Conservation (phyloP, 1,140 invertebrate genomes). For the Ephestia elutella region DNA sequence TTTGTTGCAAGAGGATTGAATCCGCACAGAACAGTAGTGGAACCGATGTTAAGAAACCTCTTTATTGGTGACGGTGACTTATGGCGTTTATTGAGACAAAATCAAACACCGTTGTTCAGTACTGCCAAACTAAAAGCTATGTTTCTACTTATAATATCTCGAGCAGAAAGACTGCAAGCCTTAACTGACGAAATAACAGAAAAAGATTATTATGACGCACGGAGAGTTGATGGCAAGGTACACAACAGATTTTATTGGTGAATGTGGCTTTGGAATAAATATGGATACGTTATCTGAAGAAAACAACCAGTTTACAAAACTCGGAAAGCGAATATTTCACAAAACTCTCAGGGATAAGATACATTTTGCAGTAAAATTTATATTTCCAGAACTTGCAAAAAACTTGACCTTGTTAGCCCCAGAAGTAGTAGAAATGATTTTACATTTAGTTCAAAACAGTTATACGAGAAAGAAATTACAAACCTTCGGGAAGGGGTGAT, state of each 20-base stretch:
- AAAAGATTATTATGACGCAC: too few relatives aligned
- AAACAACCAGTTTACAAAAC: too few relatives aligned
- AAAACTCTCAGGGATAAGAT: constrained; percentile 26
- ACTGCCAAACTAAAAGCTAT: too few relatives aligned
- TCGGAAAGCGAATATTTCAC: constrained; percentile 50
- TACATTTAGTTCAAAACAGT: constrained; percentile 46
- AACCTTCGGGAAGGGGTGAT: constrained; percentile 64
- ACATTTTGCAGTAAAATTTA: constrained; percentile 18
- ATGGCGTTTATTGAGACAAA: constrained; percentile 77
- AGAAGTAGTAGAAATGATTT: constrained; percentile 33
- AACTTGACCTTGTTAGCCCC: constrained; percentile 10
- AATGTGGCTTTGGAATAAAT: too few relatives aligned
- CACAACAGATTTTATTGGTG: too few relatives aligned
- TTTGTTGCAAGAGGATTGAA: constrained; percentile 71
- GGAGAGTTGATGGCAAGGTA: too few relatives aligned
- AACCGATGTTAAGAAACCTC: constrained; percentile 72
- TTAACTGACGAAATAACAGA: too few relatives aligned
- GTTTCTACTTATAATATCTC: too few relatives aligned
- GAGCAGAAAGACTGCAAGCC: too few relatives aligned
- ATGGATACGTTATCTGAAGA: too few relatives aligned
- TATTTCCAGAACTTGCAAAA: constrained; percentile 29
- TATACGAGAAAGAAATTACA: constrained; percentile 57
- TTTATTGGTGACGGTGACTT: constrained; percentile 71
- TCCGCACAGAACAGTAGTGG: too few relatives aligned
- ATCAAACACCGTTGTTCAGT: constrained; percentile 73